Conservation (phyloP, 1,140 invertebrate species). For the Cecropterus lyciades region DNA sequence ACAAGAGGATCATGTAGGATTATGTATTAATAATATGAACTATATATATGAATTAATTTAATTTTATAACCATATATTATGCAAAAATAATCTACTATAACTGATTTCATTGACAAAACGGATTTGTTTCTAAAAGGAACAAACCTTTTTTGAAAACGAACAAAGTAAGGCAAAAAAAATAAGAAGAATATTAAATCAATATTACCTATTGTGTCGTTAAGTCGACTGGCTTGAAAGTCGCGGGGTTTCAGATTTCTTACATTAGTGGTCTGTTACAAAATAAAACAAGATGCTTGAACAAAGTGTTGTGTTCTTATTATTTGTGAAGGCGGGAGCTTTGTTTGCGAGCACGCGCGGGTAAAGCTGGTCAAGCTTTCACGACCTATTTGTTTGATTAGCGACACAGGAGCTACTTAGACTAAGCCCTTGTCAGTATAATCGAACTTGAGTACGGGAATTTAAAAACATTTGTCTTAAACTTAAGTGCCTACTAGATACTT, state of each 20-base stretch:
- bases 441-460: background rate
- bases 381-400: constrained; percentile 25
- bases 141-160: background rate
- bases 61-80: no score
- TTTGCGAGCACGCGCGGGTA: constrained; percentile 56
- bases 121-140: background rate
- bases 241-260: constrained; percentile 43
- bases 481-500: no score
- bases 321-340: constrained; percentile 52
- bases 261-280: constrained; percentile 50
- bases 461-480: background rate
- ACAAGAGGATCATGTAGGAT: no score
- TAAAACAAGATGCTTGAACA: constrained; percentile 50
- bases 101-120: background rate
- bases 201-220: constrained; percentile 31
- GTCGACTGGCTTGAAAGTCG: background rate
- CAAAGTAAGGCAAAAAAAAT: constrained; percentile 11
- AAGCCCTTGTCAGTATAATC: background rate
- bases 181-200: constrained; percentile 25
- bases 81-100: background rate
- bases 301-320: constrained; percentile 62
- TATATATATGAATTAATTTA: no score
- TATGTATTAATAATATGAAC: no score
- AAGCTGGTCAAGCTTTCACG: constrained; percentile 48
- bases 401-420: constrained; percentile 43